Evolutionary conservation across 2,888 invertebrate genomes (phyloP).

Genomic region (Philopedon plagiatum): DNA sequence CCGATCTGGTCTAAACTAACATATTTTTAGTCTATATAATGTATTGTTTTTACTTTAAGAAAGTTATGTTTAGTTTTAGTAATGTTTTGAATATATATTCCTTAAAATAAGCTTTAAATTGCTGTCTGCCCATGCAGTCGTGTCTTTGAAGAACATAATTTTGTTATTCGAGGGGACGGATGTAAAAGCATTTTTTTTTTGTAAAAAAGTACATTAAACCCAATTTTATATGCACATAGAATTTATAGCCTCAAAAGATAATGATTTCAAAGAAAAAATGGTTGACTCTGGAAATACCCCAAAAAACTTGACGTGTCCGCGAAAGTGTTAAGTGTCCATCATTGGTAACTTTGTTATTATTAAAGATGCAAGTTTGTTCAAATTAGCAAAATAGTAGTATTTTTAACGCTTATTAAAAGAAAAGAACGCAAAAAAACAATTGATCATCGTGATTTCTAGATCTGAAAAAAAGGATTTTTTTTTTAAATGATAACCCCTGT

Average conservation of each 20-base stretch:
- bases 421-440: too few relatives aligned
- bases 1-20: neutral
- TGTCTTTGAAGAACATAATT: neutral
- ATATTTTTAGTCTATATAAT: neutral
- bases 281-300: neutral
- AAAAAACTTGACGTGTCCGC: neutral
- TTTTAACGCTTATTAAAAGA: too few relatives aligned
- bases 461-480: too few relatives aligned
- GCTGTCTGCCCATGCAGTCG: neutral
- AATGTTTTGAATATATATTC: slow-evolving; percentile 2
- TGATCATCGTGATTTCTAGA: too few relatives aligned
- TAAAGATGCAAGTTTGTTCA: too few relatives aligned
- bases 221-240: neutral
- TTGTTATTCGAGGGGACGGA: neutral
- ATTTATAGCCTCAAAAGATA: neutral
- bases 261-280: neutral
- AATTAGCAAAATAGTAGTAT: too few relatives aligned
- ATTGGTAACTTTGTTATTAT: too few relatives aligned
- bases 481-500: too few relatives aligned
- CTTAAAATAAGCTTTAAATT: neutral
- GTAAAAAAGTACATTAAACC: neutral
- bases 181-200: neutral
- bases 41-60: neutral
- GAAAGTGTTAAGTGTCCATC: neutral
- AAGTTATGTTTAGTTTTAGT: too few relatives aligned